These are phyloP conservation scores for Salvelinus sp. DNA, from an alignment of 2,113 vertebrate genomes.

Conservation along the genomic window DNA sequence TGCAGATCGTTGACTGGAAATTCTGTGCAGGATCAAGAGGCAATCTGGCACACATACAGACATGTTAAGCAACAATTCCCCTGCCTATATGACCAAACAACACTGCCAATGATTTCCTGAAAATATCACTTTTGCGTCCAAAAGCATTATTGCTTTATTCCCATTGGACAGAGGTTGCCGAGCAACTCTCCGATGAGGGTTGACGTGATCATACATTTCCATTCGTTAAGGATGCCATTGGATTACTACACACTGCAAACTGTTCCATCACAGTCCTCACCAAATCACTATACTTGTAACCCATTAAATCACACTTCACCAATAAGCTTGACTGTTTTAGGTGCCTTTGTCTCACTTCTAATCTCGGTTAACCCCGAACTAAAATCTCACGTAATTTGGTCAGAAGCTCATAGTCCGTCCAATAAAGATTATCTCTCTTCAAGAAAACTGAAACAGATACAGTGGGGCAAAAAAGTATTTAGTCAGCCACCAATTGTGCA, in stretches of 20 bases:
- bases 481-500: too few relatives aligned
- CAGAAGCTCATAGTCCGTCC: too few relatives aligned
- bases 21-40: constrained; percentile 17
- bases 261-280: too few relatives aligned
- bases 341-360: too few relatives aligned
- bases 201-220: constrained; percentile 23
- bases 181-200: constrained; percentile 16
- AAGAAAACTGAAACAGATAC: too few relatives aligned
- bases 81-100: constrained; percentile 18
- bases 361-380: too few relatives aligned
- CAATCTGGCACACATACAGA: constrained; percentile 12
- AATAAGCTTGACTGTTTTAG: too few relatives aligned
- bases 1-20: constrained; percentile 13
- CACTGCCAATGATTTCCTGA: constrained; percentile 31
- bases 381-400: too few relatives aligned
- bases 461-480: too few relatives aligned
- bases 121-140: constrained; percentile 24
- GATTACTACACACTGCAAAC: constrained; percentile 12
- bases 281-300: too few relatives aligned
- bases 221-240: constrained; percentile 20
- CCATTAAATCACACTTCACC: too few relatives aligned
- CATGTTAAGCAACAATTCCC: constrained; percentile 31
- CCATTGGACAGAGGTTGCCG: constrained; percentile 23
- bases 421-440: too few relatives aligned
- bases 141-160: constrained; percentile 28